Evolutionary conservation across 2,888 invertebrate species (phyloP).

Genomic region (Rhogogaster chlorosoma): DNA sequence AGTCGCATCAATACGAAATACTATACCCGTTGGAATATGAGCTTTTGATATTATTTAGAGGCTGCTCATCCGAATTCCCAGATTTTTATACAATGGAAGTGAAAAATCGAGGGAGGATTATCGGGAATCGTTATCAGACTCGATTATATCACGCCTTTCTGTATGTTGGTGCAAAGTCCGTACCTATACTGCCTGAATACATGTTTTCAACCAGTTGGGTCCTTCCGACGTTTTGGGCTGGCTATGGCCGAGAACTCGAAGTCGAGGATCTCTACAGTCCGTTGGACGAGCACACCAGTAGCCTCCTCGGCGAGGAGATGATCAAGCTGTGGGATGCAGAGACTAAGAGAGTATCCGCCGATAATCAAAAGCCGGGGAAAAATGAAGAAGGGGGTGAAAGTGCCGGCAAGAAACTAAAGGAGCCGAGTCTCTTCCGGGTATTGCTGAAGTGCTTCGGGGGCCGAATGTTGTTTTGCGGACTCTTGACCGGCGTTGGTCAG

Average conservation of each 20-base stretch:
- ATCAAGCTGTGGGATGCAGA: slow-evolving; percentile 83
- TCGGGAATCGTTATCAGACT: no score
- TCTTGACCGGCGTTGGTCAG: slow-evolving; percentile 83
- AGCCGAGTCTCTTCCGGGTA: slow-evolving; percentile 82
- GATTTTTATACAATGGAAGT: no score
- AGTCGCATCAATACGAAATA: no score
- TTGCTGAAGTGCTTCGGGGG: slow-evolving; percentile 82
- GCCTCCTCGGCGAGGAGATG: slow-evolving; percentile 82
- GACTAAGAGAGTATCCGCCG: slow-evolving; percentile 65
- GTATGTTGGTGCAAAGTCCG: no score
- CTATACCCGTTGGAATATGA: no score
- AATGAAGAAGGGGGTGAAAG: not conserved
- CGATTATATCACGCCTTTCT: no score
- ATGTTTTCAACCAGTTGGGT: slow-evolving; percentile 81
- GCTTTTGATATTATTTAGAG: no score
- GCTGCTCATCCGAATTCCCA: no score
- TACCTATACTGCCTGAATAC: not conserved
- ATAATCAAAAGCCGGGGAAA: not conserved
- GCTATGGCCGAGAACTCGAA: slow-evolving; percentile 84
- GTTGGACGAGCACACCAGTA: slow-evolving; percentile 85
- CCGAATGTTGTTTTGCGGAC: slow-evolving; percentile 82
- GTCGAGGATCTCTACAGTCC: slow-evolving; percentile 84
- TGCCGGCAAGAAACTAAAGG: not conserved
- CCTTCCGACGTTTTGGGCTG: slow-evolving; percentile 84
- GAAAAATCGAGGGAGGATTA: no score